A percentile compares a stretch with the other conserved stretches of the same genome.
These are phyloP conservation scores for Perca flavescens DNA, from an alignment of 2,113 vertebrate species.

Conservation along the genomic window DNA sequence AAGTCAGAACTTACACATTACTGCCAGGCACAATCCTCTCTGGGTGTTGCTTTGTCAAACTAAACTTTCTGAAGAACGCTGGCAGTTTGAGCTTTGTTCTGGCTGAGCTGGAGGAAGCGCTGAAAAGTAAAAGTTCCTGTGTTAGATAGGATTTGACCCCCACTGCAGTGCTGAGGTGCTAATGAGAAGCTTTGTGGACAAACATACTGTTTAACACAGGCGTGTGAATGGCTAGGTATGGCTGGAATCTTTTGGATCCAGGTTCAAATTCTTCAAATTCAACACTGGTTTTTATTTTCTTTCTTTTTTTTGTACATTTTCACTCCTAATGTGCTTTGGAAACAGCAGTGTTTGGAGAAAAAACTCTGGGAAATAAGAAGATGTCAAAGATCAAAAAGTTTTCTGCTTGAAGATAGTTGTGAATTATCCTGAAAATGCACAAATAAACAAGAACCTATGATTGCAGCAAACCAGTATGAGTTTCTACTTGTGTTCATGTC, in stretches of 20 bases:
- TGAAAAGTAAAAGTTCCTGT: constrained; percentile 27
- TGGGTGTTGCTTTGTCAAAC: constrained; percentile 62
- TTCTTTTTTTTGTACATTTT: neutral
- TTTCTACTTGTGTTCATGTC: neutral
- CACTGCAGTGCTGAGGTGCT: constrained; percentile 37
- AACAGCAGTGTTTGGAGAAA: neutral
- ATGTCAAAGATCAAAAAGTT: constrained; percentile 24
- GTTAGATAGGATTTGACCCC: constrained; percentile 10
- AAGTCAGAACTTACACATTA: constrained; percentile 76
- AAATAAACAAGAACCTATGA: neutral
- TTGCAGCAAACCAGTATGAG: neutral
- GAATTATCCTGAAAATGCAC: neutral
- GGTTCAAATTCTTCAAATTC: constrained; percentile 37
- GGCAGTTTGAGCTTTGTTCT: constrained; percentile 76
- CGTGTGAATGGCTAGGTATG: constrained; percentile 34
- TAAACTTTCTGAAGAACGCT: constrained; percentile 76
- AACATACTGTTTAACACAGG: neutral
- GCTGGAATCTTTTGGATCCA: constrained; percentile 7
- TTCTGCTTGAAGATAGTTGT: neutral
- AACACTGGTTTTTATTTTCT: neutral
- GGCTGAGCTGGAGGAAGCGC: constrained; percentile 49
- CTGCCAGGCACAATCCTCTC: constrained; percentile 76
- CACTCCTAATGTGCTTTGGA: neutral
- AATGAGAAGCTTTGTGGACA: constrained; percentile 56
- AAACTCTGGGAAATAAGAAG: neutral